Evolutionary conservation across 2,113 vertebrate genomes (phyloP), one percentile per base, ranked within the genome.

Genomic region (Genyomyrus donnyi): DNA sequence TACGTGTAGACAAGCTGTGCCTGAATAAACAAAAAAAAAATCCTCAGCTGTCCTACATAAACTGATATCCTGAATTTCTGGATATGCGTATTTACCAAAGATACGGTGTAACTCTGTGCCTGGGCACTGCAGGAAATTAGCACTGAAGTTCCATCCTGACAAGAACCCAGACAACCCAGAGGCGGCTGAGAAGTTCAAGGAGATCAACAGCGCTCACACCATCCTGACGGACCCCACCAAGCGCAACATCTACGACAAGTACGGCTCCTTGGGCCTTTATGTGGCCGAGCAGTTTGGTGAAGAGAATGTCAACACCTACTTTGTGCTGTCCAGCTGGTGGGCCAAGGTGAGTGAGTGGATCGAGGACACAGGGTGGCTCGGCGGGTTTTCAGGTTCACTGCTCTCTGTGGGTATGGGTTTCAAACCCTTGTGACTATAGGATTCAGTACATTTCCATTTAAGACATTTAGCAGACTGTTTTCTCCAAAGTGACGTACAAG

Each of bases 281-380:
- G 98, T 99, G 93, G 98, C 98, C 0, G 98, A 99, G 93, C 98
- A 99, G 96, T 99, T 99, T 84, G 98, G 98, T 52, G 98, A 99
- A 90, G 98, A 99, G 94, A 99, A 99, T 39, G 98, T 99, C 86
- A 99, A 99, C 96, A 99, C 98, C 6, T 99, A 99, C 95, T 99
- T 99, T 85, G 98, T 99, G 92, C 96, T 99, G 0, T 99, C 98
- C 92, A 99, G 98, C 94, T 99, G 98, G 98, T 99, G 98, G 98
- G 98, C 98, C 74, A 99, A 99, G 98, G 98, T 99, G 92, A 97
- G 48, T 0, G 0, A 19, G 9, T 4, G 6, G 19, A 10, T 42
- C 48, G 70, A 53, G 27, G 19, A n/a, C 31, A 1, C 2, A 7
- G 35, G 35, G 10, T 9, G 11, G 46, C 27, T 31, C 48, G 52